Evolutionary conservation across 2,797 vertebrate species (phyloP).

Genomic region (Coracias cyanogaster): DNA sequence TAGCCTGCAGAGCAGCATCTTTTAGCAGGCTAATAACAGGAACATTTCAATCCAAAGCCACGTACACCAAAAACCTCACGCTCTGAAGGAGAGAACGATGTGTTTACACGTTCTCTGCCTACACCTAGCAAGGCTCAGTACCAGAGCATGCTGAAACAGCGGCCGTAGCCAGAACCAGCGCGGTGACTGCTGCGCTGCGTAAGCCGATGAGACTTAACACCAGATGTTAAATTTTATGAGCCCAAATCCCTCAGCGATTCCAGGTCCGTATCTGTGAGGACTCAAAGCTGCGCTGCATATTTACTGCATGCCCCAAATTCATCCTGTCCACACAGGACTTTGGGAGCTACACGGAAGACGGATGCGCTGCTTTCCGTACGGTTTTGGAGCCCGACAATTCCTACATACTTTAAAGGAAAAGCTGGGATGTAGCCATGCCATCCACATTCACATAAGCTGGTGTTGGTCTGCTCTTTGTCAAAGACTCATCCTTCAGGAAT

Average conservation of each 20-base stretch:
- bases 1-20: not conserved
- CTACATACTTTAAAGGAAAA: not conserved
- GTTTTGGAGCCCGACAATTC: not conserved
- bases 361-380: not conserved
- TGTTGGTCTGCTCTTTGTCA: not conserved
- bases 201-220: not conserved
- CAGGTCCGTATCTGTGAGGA: not conserved
- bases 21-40: not conserved
- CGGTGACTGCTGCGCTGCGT: accelerated
- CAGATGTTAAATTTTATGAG: not conserved
- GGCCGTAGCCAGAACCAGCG: not conserved
- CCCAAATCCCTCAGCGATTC: not conserved
- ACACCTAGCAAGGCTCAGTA: not conserved
- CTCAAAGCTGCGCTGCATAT: accelerated
- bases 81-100: not conserved
- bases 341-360: not conserved
- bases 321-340: not conserved
- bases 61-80: not conserved
- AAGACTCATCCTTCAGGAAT: not conserved
- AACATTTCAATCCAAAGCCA: not conserved
- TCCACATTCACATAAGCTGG: not conserved
- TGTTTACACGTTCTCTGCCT: not conserved
- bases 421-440: no score
- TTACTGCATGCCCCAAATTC: not conserved
- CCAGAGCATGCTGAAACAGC: not conserved